Evolutionary conservation across 2,797 vertebrate genomes (phyloP), one percentile per base, ranked within the genome.

Genomic region (Meriones psammophilus): DNA sequence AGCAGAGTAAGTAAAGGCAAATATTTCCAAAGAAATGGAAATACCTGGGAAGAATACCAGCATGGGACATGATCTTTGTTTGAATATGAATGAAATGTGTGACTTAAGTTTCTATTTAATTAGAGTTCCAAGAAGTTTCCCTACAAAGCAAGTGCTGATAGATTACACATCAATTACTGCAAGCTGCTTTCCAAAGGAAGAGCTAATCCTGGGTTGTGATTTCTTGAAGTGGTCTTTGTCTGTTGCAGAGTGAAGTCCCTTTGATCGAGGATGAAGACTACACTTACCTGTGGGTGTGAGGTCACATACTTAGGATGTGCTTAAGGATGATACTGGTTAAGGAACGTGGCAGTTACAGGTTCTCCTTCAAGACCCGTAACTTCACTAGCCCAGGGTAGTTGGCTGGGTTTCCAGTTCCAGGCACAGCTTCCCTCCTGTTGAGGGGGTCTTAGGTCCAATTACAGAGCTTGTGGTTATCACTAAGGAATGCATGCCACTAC

Each of bases 11-110:
- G 50, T 50, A 93, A 83, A n/a, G 66, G 24, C 28, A 80, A 96
- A 93, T 84, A 77, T 71, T 91, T 69, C 74, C 78, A 95, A 86
- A 92, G 92, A 88, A 94, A 85, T 93, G 17, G 12, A 94, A 91
- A 88, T 92, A 86, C 8, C n/a, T 93, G 15, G 30, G 8, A 94
- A 95, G 81, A 69, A 30, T 71, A 69, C 28, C 54, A 28, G 18
- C 66, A 80, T 54, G 33, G 42, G 28, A 77, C 64, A 50, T 46
- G 58, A 54, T 33, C 50, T 92, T 74, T 87, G 74, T 95, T 76
- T 94, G 26, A 85, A 68, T 94, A 97, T 89, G 39, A 78, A 93
- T 93, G 12, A 64, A 93, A 93, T 6, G 30, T 54, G 7, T 78
- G 36, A 28, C 15, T 90, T 93, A 80, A 90, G 39, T 76, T 15